Conservation (phyloP, 2,888 invertebrate genomes). For the Pachycephus smyrnensis region DNA sequence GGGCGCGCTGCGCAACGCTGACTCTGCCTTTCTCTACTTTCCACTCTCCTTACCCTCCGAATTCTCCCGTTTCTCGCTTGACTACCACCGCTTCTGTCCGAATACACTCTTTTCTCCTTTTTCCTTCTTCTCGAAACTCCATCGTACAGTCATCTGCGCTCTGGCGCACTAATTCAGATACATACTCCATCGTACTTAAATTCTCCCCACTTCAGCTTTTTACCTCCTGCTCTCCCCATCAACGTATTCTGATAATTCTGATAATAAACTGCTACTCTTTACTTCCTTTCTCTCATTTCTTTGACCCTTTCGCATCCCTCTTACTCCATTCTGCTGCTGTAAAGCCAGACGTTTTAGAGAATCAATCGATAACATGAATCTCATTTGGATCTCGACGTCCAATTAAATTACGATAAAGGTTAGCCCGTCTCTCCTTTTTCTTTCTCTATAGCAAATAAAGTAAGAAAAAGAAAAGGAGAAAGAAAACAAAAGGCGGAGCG, state of each 20-base stretch:
- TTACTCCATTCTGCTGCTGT: too few species aligned
- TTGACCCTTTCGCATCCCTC: too few species aligned
- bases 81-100: not conserved
- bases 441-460: not conserved
- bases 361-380: not conserved
- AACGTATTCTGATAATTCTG: too few species aligned
- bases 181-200: not conserved
- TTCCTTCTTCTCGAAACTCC: conserved; percentile 8
- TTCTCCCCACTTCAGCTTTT: too few species aligned
- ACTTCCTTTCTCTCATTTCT: too few species aligned
- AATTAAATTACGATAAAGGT: conserved; percentile 42
- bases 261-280: too few species aligned
- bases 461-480: not conserved
- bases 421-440: conserved; percentile 21
- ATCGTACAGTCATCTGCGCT: too few species aligned
- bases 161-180: conserved; percentile 1
- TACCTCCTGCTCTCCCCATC: not conserved
- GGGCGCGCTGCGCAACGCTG: conserved; percentile 53
- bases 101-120: conserved; percentile 1
- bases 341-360: too few species aligned
- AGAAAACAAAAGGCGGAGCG: conserved; percentile 20
- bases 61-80: not conserved
- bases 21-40: conserved; percentile 47
- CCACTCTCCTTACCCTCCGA: conserved; percentile 1
- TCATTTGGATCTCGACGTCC: conserved; percentile 17